These are phyloP conservation scores for Gopherus flavomarginatus DNA, from an alignment of 2,113 vertebrate species.

Conservation along the genomic window DNA sequence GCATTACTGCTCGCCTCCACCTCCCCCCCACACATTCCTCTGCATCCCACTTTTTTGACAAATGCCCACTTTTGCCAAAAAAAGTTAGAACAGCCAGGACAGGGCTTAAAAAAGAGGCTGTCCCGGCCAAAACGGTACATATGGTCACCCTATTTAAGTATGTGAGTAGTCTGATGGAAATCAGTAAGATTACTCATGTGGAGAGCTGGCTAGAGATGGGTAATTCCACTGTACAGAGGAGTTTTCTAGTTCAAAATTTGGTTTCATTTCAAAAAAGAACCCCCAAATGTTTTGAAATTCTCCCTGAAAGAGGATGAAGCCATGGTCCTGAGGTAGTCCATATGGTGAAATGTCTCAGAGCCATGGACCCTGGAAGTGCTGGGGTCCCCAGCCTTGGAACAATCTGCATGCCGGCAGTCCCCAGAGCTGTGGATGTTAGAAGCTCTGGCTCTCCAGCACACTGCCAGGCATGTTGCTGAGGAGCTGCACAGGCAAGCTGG, in stretches of 20 bases:
- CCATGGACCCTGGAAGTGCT: no score
- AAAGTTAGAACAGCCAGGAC: no score
- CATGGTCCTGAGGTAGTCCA: background rate
- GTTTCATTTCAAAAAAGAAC: background rate
- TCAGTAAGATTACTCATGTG: background rate
- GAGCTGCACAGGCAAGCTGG: rapidly evolving
- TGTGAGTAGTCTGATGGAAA: background rate
- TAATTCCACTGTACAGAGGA: background rate
- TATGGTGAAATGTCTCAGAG: background rate
- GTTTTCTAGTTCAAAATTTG: background rate
- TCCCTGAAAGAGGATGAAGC: background rate
- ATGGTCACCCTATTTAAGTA: background rate
- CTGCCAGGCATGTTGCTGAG: background rate
- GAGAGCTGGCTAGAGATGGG: background rate
- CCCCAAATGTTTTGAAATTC: background rate
- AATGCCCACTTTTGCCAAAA: no score
- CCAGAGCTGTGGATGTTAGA: background rate
- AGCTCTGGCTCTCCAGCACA: background rate
- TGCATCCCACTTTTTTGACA: no score
- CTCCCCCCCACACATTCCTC: no score
- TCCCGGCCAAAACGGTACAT: no score
- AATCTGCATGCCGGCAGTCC: background rate
- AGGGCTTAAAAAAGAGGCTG: no score
- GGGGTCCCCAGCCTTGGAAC: background rate
- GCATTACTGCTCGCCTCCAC: no score